These are phyloP conservation scores for Micromesistius poutassou DNA, from an alignment of 2,797 vertebrate species.

Conservation along the genomic window DNA sequence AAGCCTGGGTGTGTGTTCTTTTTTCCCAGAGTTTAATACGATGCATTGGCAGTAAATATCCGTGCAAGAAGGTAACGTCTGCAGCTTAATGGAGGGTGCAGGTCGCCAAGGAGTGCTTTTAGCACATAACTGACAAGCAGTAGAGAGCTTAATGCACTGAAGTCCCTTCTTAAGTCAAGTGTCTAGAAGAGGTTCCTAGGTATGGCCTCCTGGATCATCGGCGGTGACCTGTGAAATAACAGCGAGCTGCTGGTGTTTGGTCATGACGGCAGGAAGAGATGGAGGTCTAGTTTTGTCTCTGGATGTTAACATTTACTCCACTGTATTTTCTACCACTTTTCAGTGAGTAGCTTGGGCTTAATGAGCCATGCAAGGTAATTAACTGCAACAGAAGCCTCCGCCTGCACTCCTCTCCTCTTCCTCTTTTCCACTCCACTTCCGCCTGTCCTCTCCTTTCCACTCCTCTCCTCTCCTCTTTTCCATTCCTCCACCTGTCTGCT, in stretches of 20 bases:
- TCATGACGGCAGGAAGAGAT: constrained; percentile 36
- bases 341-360: constrained; percentile 35
- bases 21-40: constrained; percentile 40
- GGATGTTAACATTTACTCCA: constrained; percentile 10
- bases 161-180: constrained; percentile 52
- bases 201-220: constrained; percentile 30
- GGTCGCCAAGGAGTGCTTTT: constrained; percentile 62
- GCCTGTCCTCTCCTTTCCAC: neutral
- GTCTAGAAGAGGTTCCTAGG: constrained; percentile 24
- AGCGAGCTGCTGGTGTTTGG: constrained; percentile 29
- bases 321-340: constrained; percentile 8
- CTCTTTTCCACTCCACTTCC: constrained; percentile 15
- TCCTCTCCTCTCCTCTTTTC: neutral
- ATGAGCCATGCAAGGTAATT: constrained; percentile 61
- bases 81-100: constrained; percentile 48
- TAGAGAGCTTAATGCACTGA: constrained; percentile 52
- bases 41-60: constrained; percentile 51
- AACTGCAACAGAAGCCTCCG: constrained; percentile 47
- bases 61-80: constrained; percentile 41
- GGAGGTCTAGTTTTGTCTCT: constrained; percentile 16
- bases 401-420: constrained; percentile 22
- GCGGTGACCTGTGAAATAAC: constrained; percentile 43
- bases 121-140: constrained; percentile 41
- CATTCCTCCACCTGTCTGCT: neutral
- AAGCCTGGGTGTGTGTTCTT: constrained; percentile 5